Evolutionary conservation across 2,797 vertebrate species (phyloP).

Genomic region (Podarcis lilfordi): DNA sequence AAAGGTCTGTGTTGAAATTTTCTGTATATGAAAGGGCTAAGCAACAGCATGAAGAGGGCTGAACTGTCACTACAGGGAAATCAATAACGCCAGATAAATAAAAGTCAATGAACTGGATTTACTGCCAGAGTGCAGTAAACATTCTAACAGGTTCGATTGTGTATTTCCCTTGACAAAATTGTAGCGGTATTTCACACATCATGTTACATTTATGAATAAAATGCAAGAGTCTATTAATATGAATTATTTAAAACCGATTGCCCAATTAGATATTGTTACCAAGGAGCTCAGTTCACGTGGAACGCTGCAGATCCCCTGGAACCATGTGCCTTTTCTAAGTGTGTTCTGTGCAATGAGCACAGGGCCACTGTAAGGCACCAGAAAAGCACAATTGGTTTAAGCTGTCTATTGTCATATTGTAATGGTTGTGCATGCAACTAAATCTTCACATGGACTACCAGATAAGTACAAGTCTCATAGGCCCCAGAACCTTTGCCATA

Average conservation of each 20-base stretch:
- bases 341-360: too few species aligned
- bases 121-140: background rate
- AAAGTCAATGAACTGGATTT: background rate
- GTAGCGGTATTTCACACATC: background rate
- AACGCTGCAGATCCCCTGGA: too few species aligned
- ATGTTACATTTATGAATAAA: background rate
- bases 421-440: too few species aligned
- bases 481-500: too few species aligned
- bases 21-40: background rate
- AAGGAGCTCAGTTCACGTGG: too few species aligned
- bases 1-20: background rate
- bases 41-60: background rate
- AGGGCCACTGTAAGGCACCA: too few species aligned
- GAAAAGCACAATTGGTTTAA: too few species aligned
- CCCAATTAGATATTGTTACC: background rate
- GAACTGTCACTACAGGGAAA: background rate
- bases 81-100: constrained; percentile 3
- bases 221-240: background rate
- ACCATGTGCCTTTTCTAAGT: too few species aligned
- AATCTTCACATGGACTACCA: too few species aligned
- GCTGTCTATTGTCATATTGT: too few species aligned
- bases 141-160: background rate
- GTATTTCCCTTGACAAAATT: background rate
- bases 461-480: too few species aligned
- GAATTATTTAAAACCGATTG: background rate